Evolutionary conservation across 2,888 invertebrate species (phyloP), one percentile per base, ranked within the genome.

Genomic region (Heliconius ethilla): DNA sequence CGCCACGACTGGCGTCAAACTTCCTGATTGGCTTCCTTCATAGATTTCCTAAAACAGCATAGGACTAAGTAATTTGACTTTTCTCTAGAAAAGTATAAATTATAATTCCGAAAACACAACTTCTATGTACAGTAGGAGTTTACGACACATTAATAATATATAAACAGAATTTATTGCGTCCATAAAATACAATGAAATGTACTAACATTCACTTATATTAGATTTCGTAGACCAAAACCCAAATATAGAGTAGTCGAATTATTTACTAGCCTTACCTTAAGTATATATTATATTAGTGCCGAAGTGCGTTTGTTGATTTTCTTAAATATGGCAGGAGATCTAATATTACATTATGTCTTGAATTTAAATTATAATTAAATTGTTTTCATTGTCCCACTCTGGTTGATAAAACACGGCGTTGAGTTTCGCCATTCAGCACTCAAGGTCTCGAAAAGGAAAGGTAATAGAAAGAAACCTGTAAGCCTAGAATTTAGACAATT

Each of bases 181-280:
- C 69, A 69, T 45, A 69, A 69, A 69, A 69, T 45, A 69, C 69
- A 69, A 69, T 69, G 69, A 69, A 69, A 45, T 45, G 40, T 69
- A 25, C 69, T 45, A 69, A 69, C 69, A 45, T 45, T 69, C 40
- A 69, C 69, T 69, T 69, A 69, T 69, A 69, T 69, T 69, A 69
- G 69, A 69, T 69, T 69, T 69, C 27, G 1, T 9, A 15, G 69
- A 25, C 69, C 69, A 69, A 69, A 45, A 40, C 10, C 15, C 69
- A 69, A 27, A 69, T 69, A 45, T 69, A 45, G n/a, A 25, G 40
- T 15, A 25, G 11, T 69, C 18, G 45, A 69, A 69, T 69, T 69
- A 40, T 69, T 69, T 69, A 40, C 18, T 37, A 40, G 67, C n/a
- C n/a, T 67, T 45, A 25, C 25, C n/a, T 40, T 40, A 10, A n/a